These are phyloP conservation scores for Pocota personata DNA, from an alignment of 2,888 invertebrate genomes.

Conservation along the genomic window DNA sequence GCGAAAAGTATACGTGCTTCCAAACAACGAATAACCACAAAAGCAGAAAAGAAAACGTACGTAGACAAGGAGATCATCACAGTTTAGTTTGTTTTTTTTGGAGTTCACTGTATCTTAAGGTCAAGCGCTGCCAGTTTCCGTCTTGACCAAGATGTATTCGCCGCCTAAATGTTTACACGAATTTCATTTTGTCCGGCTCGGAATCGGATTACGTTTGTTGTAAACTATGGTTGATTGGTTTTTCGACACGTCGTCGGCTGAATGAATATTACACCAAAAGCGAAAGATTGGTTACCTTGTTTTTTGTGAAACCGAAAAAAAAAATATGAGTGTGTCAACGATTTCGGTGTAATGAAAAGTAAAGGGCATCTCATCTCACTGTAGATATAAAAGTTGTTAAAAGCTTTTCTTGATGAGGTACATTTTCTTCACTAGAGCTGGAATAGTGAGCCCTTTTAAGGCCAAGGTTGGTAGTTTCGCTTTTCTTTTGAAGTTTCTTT, in stretches of 20 bases:
- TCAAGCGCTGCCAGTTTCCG: slow-evolving; percentile 47
- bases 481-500: not conserved
- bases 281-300: slow-evolving; percentile 37
- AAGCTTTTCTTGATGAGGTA: slow-evolving; percentile 5
- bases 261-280: not conserved
- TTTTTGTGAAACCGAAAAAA: not conserved
- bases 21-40: slow-evolving; percentile 19
- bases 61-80: slow-evolving; percentile 7
- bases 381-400: not conserved
- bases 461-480: slow-evolving; percentile 42
- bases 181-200: slow-evolving; percentile 18
- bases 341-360: slow-evolving; percentile 7
- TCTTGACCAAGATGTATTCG: slow-evolving; percentile 11
- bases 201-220: slow-evolving; percentile 16
- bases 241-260: not conserved
- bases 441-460: slow-evolving; percentile 42
- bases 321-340: slow-evolving; percentile 28
- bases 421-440: not conserved
- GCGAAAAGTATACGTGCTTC: slow-evolving; percentile 13
- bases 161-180: slow-evolving; percentile 49
- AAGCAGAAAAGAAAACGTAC: not conserved
- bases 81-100: slow-evolving; percentile 1
- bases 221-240: slow-evolving; percentile 17
- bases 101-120: slow-evolving; percentile 55
- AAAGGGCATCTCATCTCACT: slow-evolving; percentile 10